Base-by-base conservation (phyloP, 2,888 invertebrate genomes). In the Actias luna region DNA sequence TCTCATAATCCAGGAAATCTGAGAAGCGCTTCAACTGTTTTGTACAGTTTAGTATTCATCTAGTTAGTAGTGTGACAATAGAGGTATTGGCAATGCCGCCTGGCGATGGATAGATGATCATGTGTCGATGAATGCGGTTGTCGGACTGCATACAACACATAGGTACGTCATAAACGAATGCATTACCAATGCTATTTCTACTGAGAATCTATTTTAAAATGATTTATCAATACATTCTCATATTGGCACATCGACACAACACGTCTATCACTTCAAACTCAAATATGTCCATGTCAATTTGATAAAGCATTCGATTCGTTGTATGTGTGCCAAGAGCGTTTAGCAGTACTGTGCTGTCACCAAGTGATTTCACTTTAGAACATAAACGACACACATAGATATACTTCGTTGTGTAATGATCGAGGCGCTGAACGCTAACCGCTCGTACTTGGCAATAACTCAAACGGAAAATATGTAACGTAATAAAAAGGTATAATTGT, bases 401-500 rank as follows among this genome's bases (percentile, higher is more conserved):
- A 55, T 55, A 55, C 7, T 55, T 29, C n/a, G 55, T 29, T 55
- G 55, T 55, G 29, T 55, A 58, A 58, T 58, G 35, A 35, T 1
- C n/a, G 35, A 18, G 12, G 22, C 22, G 36, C 35, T 22, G 31
- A 8, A 35, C 36, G 22, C 12, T 50, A 25, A 50, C 22, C 25
- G 25, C 18, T 58, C 36, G 35, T 36, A 58, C 58, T 33, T 33
- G 36, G 36, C 58, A 55, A 55, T 55, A 55, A 55, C 55, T 55
- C 55, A 55, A 55, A 55, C 27, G 55, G 55, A 29, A 55, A 55
- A 55, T 29, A 55, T 29, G 55, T 29, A 55, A 55, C 29, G 29
- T 29, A 29, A 55, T 55, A 55, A 55, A 55, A 55, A 55, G 16
- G 27, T 55, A 55, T 55, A 55, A 55, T 55, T 55, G 55, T n/a